Base-by-base conservation (phyloP, 2,888 invertebrate genomes). In the Rapana venosa region DNA sequence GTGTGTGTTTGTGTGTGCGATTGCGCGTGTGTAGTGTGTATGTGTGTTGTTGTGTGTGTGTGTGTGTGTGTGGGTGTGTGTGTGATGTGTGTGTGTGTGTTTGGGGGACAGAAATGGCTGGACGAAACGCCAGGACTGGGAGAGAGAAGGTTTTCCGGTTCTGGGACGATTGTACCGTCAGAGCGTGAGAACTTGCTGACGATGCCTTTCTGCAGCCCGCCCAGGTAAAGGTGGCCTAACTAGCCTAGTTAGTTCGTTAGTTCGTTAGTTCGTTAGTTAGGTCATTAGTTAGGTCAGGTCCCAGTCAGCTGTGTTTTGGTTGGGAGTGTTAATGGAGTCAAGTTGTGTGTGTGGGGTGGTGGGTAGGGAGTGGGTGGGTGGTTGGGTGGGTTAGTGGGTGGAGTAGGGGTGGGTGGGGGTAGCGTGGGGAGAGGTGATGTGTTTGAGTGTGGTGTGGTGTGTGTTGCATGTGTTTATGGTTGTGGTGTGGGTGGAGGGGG, bases 91-190 rank as follows among this genome's bases (percentile, higher is more conserved):
- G 61, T 61, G 61, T 61, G 11, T 11, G 11, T 17, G 11, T 17
- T 61, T 61, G 61, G 61, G 11, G 11, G 13, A 61, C 90, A 96
- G 98, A 93, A 94, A 85, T 99, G 99, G 99, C 96, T 99, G 91
- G 98, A 98, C 94, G 97, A 99, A 84, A 99, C 99, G 0, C 99
- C 99, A 0, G 99, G 99, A 0, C 97, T 99, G 36, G 61, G 66
- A 4, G 98, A 98, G 32, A 98, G 32, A 92, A 94, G 13, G 98
- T 98, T 1, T 99, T 99, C 95, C 97, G 98, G 96, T 99, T 99
- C 96, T 99, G 99, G 99, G 97, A 97, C 61, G 98, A n/a, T n/a
- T 98, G 94, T 99, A 98, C 96, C 97, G 97, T 93, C 96, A 92
- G 66, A 96, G 96, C 2, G 97, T 97, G 0, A 93, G 94, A 96